phyloP scores from a whole-genome alignment of 1,140 invertebrate species.

The Drosophila trapezifrons region DNA sequence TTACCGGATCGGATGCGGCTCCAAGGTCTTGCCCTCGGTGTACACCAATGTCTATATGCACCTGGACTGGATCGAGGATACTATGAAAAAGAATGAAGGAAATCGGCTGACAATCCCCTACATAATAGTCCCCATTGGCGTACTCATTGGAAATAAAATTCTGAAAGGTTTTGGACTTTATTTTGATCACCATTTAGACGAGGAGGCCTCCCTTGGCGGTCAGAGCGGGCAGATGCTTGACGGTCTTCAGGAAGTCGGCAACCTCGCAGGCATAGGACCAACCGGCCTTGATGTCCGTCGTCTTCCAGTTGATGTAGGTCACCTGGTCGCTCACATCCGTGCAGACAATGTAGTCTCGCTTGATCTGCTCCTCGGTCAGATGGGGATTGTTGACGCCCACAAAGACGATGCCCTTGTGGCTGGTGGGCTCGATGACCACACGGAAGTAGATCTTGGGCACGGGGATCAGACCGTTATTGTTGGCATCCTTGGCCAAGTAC shows the following conservation, averaged over 20 bases:
- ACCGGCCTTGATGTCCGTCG: constrained; percentile 85
- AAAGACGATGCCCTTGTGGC: constrained; percentile 85
- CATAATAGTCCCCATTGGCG: background rate
- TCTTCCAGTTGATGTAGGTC: constrained; percentile 85
- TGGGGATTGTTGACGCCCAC: constrained; percentile 88
- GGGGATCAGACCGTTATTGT: constrained; percentile 83
- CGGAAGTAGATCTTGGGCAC: constrained; percentile 87
- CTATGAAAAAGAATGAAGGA: background rate
- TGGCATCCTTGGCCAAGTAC: constrained; percentile 84
- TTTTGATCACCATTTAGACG: constrained; percentile 48
- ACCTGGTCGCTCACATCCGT: constrained; percentile 85
- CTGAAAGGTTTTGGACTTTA: constrained; percentile 26
- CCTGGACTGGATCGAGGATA: constrained; percentile 35
- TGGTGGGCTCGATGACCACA: constrained; percentile 85
- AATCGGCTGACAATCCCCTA: background rate
- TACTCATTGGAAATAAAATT: constrained; percentile 24
- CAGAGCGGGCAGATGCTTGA: constrained; percentile 83
- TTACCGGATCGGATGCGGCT: constrained; percentile 57
- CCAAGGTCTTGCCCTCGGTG: constrained; percentile 32
- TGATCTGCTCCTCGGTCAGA: constrained; percentile 73
- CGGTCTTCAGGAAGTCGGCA: constrained; percentile 85
- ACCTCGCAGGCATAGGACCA: constrained; percentile 88
- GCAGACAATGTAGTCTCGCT: constrained; percentile 85
- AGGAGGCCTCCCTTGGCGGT: constrained; percentile 71
- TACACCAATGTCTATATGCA: constrained; percentile 58